Evolutionary conservation across 2,113 vertebrate genomes (phyloP), one percentile per base, ranked within the genome.

Genomic region (Carollia perspicillata): DNA sequence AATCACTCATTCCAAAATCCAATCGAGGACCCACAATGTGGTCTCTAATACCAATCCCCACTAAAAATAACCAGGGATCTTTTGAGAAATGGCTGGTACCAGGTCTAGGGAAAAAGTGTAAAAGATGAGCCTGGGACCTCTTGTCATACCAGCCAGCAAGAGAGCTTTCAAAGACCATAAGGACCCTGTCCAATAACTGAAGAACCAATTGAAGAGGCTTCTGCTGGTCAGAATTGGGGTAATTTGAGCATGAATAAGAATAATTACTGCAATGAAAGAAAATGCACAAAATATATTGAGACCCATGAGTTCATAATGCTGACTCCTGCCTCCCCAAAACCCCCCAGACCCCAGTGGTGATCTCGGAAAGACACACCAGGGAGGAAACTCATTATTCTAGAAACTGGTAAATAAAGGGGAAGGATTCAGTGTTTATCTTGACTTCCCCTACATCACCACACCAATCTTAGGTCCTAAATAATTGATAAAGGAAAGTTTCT

Each of bases 1-100:
- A 72, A 74, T 93, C 71, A 90, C 35, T 95, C 37, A 89, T 71
- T 87, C 69, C 71, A 51, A 95, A 94, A 95, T 84, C 18, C 66
- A 93, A 40, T 74, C 49, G 42, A 87, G 23, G 26, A 30, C 51
- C n/a, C 30, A 77, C 63, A 33, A 6, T 12, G 6, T 35, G 20
- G 28, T 81, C 71, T 89, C 44, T 40, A 93, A 75, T 92, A 85
- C 55, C 79, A 92, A 74, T 92, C 88, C 20, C 47, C 47, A 74
- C 51, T 23, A 55, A 90, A 92, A 97, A 78, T 84, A 44, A 80
- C 20, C 42, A 92, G 22, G 10, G 47, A 1, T 92, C 58, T 71
- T 92, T 60, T 49, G 60, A 35, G 40, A 94, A 85, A 42, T 58
- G 55, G 35, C 55, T 94, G 86, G 65, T 72, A 22, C 44, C 47